These are phyloP conservation scores for Anguilla obscura DNA, from an alignment of 2,797 vertebrate genomes.

Conservation along the genomic window DNA sequence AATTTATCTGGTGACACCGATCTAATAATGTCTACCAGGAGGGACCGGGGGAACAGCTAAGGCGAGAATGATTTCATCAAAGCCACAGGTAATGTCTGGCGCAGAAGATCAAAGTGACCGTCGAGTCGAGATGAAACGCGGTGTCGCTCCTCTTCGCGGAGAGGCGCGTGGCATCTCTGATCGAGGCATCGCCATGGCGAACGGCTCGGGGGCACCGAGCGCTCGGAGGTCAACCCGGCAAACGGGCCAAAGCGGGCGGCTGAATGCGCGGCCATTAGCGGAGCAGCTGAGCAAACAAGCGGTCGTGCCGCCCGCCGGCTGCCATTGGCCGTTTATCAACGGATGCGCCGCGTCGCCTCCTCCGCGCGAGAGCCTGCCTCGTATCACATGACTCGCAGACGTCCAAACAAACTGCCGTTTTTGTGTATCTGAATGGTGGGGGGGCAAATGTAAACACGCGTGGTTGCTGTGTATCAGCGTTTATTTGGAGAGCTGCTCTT, in stretches of 20 bases:
- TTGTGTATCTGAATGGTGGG: constrained; percentile 7
- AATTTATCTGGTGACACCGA: constrained; percentile 44
- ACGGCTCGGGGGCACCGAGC: neutral
- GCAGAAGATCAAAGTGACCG: constrained; percentile 45
- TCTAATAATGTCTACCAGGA: constrained; percentile 43
- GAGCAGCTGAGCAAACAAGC: neutral
- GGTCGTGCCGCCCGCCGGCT: no score
- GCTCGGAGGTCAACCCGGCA: neutral
- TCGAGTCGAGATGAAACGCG: constrained; percentile 46
- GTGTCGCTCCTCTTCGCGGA: constrained; percentile 42
- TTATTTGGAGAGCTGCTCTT: constrained; percentile 18
- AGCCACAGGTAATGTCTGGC: constrained; percentile 41
- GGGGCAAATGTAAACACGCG: neutral
- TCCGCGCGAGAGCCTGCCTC: neutral
- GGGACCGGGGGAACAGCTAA: constrained; percentile 21
- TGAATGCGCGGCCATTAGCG: neutral
- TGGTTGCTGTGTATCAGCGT: neutral
- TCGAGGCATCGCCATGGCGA: constrained; percentile 41
- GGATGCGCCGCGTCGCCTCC: no score
- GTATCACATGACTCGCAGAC: constrained; percentile 21
- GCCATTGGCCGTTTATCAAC: neutral
- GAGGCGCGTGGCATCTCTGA: constrained; percentile 30
- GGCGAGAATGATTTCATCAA: constrained; percentile 48
- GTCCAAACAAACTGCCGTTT: neutral
- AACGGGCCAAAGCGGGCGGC: neutral